Conservation (phyloP, 2,113 vertebrate genomes). For the Eulemur rufifrons region DNA sequence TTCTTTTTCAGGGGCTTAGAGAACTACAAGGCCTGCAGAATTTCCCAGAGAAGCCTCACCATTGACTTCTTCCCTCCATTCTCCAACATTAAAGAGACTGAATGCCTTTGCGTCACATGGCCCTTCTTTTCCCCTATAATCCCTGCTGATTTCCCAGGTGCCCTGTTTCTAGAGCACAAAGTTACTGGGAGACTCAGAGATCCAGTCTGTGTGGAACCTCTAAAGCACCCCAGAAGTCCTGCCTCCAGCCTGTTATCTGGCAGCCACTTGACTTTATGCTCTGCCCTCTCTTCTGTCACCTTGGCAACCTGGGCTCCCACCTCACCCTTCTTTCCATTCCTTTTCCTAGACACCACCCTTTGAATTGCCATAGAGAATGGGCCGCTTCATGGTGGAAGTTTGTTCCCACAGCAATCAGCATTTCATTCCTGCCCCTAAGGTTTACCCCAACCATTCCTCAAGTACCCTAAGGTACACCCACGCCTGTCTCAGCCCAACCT, state of each 20-base stretch:
- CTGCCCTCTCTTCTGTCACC: neutral
- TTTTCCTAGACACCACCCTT: neutral
- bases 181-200: constrained; percentile 9
- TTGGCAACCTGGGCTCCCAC: constrained; percentile 15
- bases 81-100: constrained; percentile 69
- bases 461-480: neutral
- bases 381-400: constrained; percentile 11
- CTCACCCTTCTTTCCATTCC: constrained; percentile 17
- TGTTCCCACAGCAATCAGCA: neutral
- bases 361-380: constrained; percentile 32
- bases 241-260: constrained; percentile 18
- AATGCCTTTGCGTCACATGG: constrained; percentile 69
- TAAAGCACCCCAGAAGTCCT: constrained; percentile 5
- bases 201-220: neutral
- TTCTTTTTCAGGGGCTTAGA: constrained; percentile 87
- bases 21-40: constrained; percentile 90
- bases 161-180: constrained; percentile 32
- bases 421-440: constrained; percentile 8
- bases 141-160: constrained; percentile 10
- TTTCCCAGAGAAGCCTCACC: constrained; percentile 74
- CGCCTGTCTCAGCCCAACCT: neutral
- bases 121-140: constrained; percentile 59
- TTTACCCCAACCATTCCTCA: neutral
- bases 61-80: constrained; percentile 45
- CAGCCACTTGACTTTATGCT: constrained; percentile 9